Evolutionary conservation across 2,888 invertebrate species (phyloP).

Genomic region (Morpho achilles): DNA sequence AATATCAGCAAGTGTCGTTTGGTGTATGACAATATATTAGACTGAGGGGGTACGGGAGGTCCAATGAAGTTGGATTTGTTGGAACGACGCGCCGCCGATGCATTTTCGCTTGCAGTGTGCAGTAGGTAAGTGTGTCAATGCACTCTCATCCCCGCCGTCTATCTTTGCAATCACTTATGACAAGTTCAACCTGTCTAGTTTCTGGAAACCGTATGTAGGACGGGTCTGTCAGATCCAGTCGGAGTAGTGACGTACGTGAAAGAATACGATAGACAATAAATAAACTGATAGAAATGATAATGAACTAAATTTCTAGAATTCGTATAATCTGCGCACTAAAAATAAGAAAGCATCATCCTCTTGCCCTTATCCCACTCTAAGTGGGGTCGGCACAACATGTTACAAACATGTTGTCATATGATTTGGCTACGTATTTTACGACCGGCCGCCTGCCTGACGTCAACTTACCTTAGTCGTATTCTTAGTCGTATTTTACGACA

Average conservation of each 20-base stretch:
- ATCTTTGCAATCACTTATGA: constrained; percentile 62
- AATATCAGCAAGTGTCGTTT: constrained; percentile 35
- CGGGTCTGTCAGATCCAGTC: constrained; percentile 25
- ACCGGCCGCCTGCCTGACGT: too few relatives aligned
- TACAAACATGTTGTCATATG: too few relatives aligned
- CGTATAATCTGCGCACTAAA: too few relatives aligned
- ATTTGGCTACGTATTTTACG: too few relatives aligned
- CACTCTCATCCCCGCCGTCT: constrained; percentile 68
- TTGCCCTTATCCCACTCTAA: too few relatives aligned
- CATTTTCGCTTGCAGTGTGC: constrained; percentile 71
- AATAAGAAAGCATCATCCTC: too few relatives aligned
- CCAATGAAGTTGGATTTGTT: constrained; percentile 52
- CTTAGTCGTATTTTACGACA: too few relatives aligned
- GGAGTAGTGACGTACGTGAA: background rate
- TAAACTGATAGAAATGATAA: too few relatives aligned
- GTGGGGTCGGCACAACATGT: too few relatives aligned
- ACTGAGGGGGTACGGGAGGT: constrained; percentile 37
- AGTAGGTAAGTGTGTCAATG: constrained; percentile 78
- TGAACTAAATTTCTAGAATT: too few relatives aligned
- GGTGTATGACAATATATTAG: constrained; percentile 29
- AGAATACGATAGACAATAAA: too few relatives aligned
- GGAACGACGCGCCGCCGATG: constrained; percentile 58
- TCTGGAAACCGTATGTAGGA: constrained; percentile 28
- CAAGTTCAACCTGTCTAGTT: constrained; percentile 63
- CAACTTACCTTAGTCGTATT: too few relatives aligned